Base-by-base conservation (phyloP, 2,797 vertebrate genomes). In the Brachymystax lenok region DNA sequence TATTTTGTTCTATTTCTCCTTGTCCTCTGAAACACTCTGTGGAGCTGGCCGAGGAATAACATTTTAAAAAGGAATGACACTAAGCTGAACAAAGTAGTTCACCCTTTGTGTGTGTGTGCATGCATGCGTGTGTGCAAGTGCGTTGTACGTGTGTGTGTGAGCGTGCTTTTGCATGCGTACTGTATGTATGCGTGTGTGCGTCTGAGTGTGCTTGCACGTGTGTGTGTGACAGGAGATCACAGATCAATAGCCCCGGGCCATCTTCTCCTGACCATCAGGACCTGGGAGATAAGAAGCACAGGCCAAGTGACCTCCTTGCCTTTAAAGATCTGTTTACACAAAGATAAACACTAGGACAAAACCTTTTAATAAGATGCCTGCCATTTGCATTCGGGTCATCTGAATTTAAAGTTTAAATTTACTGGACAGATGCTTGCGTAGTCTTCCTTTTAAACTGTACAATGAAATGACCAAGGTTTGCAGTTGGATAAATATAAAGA, bases 301-400 rank as follows among this genome's bases (percentile, higher is more conserved):
- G 84, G 80, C 84, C 81, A 77, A 76, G 78, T 78, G 79, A 87
- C 86, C 81, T 80, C 81, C 72, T 88, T 74, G 73, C 83, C 88
- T 90, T 84, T 87, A 89, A 84, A 86, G 88, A 90, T 91, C 82
- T 89, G 86, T 89, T 90, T 88, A 87, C 86, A 83, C 82, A 79
- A 78, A 87, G 80, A 86, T 86, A 87, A 82, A 86, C 85, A 83
- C 85, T 71, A 79, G 85, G 75, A 82, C 81, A 80, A 76, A 78
- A 91, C 87, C 88, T 91, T 92, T 92, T 88, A 91, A 92, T 90
- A 92, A 88, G 84, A 89, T 83, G 82, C 78, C 89, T 91, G 91
- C 89, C 87, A 88, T 85, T 89, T 74, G 78, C 84, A 91, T 90
- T 78, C 79, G 87, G 91, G 90, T 91, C 89, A 92, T 8, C 46